These are phyloP conservation scores for Tragulus kanchil DNA, from an alignment of 2,113 vertebrate genomes.

Conservation along the genomic window DNA sequence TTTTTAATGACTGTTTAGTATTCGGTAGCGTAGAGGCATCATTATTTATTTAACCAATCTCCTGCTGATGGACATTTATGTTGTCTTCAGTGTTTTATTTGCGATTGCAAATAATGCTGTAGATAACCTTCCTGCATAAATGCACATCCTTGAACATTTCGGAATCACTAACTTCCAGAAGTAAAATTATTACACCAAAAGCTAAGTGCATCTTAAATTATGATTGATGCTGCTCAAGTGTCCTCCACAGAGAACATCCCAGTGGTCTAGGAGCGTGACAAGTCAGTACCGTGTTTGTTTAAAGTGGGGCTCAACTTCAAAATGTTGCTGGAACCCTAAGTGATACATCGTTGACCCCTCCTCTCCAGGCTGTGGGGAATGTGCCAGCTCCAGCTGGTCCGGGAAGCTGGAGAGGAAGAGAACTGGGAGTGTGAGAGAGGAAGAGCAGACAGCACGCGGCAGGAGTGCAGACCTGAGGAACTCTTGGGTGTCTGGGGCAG, in stretches of 20 bases:
- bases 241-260: background rate
- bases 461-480: background rate
- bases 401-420: background rate
- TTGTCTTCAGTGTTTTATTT: background rate
- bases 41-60: conserved; percentile 70
- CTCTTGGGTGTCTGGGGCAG: too few relatives aligned
- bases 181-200: conserved; percentile 50
- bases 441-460: background rate
- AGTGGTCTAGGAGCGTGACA: background rate
- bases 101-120: conserved; percentile 1
- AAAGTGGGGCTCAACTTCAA: conserved; percentile 15
- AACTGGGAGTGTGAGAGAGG: background rate
- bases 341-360: background rate
- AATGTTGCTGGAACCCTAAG: background rate
- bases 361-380: background rate
- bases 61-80: conserved; percentile 13
- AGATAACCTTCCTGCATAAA: conserved; percentile 50
- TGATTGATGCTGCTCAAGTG: background rate
- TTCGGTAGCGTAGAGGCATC: background rate
- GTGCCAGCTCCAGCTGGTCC: background rate
- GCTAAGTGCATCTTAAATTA: conserved; percentile 30
- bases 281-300: background rate
- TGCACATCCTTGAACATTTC: conserved; percentile 53
- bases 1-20: conserved; percentile 64
- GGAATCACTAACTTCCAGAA: conserved; percentile 22